Conservation (phyloP, 2,113 vertebrate species). For the Butorides virescens region DNA sequence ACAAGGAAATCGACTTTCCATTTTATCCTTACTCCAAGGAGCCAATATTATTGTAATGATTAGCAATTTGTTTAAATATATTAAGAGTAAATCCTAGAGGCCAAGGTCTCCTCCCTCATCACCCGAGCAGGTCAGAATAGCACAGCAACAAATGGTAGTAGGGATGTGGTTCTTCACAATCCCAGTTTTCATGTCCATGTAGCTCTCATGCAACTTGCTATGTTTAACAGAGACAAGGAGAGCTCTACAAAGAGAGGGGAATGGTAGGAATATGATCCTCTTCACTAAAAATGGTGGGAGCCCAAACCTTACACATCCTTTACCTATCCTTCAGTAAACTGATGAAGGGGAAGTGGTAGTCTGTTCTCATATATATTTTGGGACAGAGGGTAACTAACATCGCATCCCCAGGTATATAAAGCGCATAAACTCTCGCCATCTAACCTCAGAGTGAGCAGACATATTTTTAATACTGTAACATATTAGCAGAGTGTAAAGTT, state of each 20-base stretch:
- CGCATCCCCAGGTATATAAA: background rate
- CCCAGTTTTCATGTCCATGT: background rate
- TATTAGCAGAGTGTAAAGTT: background rate
- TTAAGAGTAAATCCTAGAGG: background rate
- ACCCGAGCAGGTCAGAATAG: background rate
- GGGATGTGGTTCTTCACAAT: background rate
- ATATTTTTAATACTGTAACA: rapidly evolving
- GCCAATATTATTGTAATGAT: background rate
- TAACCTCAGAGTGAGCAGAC: background rate
- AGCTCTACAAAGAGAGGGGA: background rate
- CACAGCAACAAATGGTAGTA: background rate
- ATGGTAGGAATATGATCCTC: background rate
- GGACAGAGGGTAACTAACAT: background rate
- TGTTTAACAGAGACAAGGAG: background rate
- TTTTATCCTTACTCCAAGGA: background rate
- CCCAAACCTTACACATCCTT: rapidly evolving
- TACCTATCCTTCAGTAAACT: background rate
- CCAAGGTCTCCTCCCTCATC: background rate
- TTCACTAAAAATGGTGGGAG: background rate
- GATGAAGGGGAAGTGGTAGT: background rate
- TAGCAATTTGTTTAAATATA: background rate
- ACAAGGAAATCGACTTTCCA: background rate
- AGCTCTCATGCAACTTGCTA: background rate
- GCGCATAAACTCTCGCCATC: background rate
- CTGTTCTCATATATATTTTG: background rate